phyloP scores from a whole-genome alignment of 2,888 invertebrate genomes.

The Epistrophe eligans region DNA sequence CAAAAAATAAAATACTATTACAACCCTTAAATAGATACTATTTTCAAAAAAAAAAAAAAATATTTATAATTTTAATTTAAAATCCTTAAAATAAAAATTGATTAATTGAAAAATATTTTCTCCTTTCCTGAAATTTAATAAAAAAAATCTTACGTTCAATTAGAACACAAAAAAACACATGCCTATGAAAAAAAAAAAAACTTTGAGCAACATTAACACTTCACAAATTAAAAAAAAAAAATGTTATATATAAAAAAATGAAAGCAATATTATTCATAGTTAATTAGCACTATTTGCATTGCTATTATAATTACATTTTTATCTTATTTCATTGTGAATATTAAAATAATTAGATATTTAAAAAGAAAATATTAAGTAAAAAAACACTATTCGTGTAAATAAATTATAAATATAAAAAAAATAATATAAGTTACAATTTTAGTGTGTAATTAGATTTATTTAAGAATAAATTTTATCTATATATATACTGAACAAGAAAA shows the following conservation, averaged over 20 bases:
- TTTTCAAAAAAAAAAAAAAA: no score
- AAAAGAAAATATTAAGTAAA: conserved; percentile 55
- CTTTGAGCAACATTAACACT: conserved; percentile 77
- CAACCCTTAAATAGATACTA: background rate
- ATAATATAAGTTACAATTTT: conserved; percentile 59
- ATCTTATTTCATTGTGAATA: conserved; percentile 82
- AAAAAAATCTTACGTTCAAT: conserved; percentile 37
- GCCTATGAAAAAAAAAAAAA: conserved; percentile 67
- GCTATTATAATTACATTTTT: conserved; percentile 77
- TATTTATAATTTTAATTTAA: background rate
- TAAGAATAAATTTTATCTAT: conserved; percentile 65
- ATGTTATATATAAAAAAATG: conserved; percentile 61
- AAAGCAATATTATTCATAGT: conserved; percentile 84
- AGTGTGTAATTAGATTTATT: conserved; percentile 71
- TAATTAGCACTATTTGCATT: conserved; percentile 80
- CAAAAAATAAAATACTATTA: conserved; percentile 16
- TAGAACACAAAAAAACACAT: conserved; percentile 47
- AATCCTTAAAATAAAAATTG: background rate
- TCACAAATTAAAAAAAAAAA: conserved; percentile 77
- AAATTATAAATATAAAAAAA: conserved; percentile 45
- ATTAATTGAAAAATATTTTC: background rate
- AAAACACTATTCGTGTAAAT: conserved; percentile 63
- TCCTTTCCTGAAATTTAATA: conserved; percentile 19
- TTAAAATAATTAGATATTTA: conserved; percentile 79
- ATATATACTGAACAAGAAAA: conserved; percentile 38